phyloP scores from a whole-genome alignment of 2,888 invertebrate species.

The Disparrhopalites patrizii region DNA sequence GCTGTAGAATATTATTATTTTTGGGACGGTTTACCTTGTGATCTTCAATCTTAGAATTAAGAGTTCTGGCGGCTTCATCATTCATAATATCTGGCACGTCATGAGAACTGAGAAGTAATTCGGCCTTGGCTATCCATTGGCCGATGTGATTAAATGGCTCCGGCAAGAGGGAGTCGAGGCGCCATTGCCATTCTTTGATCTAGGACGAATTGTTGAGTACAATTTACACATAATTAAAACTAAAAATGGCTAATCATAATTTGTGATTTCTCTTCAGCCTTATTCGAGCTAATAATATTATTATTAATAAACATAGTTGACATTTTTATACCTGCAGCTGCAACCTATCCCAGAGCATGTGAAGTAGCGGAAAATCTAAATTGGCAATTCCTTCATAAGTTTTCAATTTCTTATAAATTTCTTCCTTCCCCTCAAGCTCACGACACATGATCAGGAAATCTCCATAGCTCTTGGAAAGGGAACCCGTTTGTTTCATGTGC shows the following conservation, averaged over 20 bases:
- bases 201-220: constrained; percentile 51
- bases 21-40: constrained; percentile 60
- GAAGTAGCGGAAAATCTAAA: constrained; percentile 11
- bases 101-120: constrained; percentile 72
- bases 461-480: constrained; percentile 72
- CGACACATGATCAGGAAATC: constrained; percentile 73
- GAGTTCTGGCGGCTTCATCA: constrained; percentile 81
- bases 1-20: not conserved
- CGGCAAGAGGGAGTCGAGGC: constrained; percentile 77
- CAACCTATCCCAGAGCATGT: constrained; percentile 26
- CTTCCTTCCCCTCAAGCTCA: constrained; percentile 69
- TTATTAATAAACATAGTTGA: not conserved
- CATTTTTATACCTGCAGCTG: constrained; percentile 20
- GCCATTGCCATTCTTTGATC: constrained; percentile 82
- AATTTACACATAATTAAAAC: not conserved
- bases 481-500: constrained; percentile 69
- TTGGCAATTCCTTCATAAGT: constrained; percentile 51
- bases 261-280: too few species aligned
- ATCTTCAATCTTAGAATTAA: constrained; percentile 81
- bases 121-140: constrained; percentile 85
- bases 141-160: constrained; percentile 81
- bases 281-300: too few species aligned
- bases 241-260: too few species aligned
- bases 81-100: constrained; percentile 80
- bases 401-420: constrained; percentile 72